A percentile compares a stretch with the other conserved stretches of the same genome.
Evolutionary conservation across 2,888 invertebrate genomes (phyloP).

Genomic region (Sabatieria punctata): DNA sequence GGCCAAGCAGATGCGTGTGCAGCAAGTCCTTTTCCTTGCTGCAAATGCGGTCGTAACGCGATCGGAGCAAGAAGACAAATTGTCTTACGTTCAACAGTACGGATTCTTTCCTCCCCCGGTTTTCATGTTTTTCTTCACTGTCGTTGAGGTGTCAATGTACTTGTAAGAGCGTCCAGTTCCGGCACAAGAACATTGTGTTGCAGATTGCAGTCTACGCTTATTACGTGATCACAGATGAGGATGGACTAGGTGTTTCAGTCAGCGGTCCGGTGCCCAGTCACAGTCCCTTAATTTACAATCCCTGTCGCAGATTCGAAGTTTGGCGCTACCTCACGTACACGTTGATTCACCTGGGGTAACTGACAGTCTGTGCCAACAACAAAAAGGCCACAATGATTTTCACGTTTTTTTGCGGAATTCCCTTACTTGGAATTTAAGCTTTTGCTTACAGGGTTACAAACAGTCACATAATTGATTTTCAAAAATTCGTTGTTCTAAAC

Average conservation of each 20-base stretch:
- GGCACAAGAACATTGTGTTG: too few relatives aligned
- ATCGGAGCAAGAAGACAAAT: conserved; percentile 7
- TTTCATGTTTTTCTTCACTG: conserved; percentile 70
- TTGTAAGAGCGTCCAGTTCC: too few relatives aligned
- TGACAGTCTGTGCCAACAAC: too few relatives aligned
- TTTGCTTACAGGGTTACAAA: too few relatives aligned
- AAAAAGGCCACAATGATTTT: too few relatives aligned
- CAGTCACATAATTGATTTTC: too few relatives aligned
- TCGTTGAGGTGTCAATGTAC: conserved; percentile 67
- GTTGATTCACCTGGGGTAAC: conserved; percentile 1
- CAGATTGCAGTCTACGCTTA: conserved; percentile 41
- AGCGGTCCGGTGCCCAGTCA: conserved; percentile 61
- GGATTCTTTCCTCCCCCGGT: conserved; percentile 69
- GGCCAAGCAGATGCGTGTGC: conserved; percentile 3
- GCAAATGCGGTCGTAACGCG: conserved; percentile 7
- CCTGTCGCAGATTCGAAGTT: conserved; percentile 41
- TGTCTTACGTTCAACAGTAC: conserved; percentile 47
- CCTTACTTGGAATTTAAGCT: too few relatives aligned
- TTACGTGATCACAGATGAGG: conserved; percentile 47
- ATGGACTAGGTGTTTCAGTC: conserved; percentile 33
- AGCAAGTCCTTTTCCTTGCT: conserved; percentile 1
- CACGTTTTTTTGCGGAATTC: too few relatives aligned
- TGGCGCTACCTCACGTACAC: background rate
- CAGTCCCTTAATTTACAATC: conserved; percentile 64
- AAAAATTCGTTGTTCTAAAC: too few relatives aligned